Percentiles rank a stretch among this genome's conserved stretches.
phyloP scores from a whole-genome alignment of 2,113 vertebrate species.

The Tinamus guttatus region DNA sequence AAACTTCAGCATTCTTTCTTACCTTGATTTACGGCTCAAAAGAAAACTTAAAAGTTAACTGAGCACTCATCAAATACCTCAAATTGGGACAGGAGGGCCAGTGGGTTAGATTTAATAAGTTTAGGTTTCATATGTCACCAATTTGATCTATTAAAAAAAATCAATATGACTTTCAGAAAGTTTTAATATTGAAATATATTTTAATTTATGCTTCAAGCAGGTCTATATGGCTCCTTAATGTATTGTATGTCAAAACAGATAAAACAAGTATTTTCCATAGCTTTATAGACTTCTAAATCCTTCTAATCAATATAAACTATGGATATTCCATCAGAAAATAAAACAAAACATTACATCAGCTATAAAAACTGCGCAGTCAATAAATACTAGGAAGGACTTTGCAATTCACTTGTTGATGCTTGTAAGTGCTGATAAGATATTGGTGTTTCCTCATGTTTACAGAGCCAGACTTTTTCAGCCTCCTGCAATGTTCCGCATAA shows the following conservation, averaged over 20 bases:
- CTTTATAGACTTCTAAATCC: neutral
- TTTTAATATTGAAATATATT: neutral
- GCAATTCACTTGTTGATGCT: constrained; percentile 36
- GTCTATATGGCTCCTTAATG: neutral
- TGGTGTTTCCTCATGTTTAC: neutral
- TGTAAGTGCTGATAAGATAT: neutral
- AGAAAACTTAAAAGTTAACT: too few species aligned
- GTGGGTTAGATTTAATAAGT: neutral
- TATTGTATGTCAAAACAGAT: neutral
- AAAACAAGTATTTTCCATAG: neutral
- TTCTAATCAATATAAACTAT: neutral
- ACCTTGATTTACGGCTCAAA: neutral
- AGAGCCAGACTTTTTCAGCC: neutral
- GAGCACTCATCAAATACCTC: neutral
- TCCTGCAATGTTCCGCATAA: neutral
- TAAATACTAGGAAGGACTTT: neutral
- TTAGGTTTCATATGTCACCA: accelerated
- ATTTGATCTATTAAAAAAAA: neutral
- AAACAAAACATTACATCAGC: neutral
- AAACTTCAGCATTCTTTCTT: neutral
- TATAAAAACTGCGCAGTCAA: neutral
- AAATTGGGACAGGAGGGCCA: neutral
- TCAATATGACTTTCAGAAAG: neutral
- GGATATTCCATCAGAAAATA: neutral
- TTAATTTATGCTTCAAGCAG: neutral